Conservation (phyloP, 2,888 invertebrate species). For the Amblyjoppa fuscipennis region DNA sequence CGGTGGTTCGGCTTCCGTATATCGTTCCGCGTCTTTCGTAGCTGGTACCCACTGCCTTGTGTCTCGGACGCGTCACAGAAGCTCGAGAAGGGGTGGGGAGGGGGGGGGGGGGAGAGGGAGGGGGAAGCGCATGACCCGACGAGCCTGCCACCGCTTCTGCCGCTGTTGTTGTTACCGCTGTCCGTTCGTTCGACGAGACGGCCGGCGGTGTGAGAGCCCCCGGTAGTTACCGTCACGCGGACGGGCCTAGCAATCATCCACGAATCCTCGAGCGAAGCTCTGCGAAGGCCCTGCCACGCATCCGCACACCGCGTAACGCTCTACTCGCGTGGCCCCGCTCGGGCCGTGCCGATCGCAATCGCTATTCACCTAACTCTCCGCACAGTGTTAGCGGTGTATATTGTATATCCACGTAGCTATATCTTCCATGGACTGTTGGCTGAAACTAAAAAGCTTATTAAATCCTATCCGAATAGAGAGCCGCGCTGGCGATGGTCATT, state of each 20-base stretch:
- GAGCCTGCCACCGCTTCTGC: constrained; percentile 5
- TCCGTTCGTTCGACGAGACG: constrained; percentile 72
- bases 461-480: not conserved
- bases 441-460: constrained; percentile 1
- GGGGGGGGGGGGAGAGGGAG: no score
- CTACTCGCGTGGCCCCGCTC: constrained; percentile 6
- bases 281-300: constrained; percentile 70
- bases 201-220: constrained; percentile 73
- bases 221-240: constrained; percentile 84
- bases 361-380: not conserved
- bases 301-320: constrained; percentile 47
- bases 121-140: constrained; percentile 36
- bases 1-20: constrained; percentile 31
- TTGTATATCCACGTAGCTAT: not conserved
- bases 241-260: constrained; percentile 69
- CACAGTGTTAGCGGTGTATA: not conserved
- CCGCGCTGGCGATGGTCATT: not conserved
- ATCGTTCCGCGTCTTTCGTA: constrained; percentile 32
- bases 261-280: constrained; percentile 46
- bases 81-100: not conserved
- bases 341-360: constrained; percentile 6
- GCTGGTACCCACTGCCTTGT: constrained; percentile 5
- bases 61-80: constrained; percentile 34
- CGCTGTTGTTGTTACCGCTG: constrained; percentile 50
- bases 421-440: not conserved